Conservation (phyloP, 1,140 invertebrate genomes). For the Anagrus nilaparvatae region DNA sequence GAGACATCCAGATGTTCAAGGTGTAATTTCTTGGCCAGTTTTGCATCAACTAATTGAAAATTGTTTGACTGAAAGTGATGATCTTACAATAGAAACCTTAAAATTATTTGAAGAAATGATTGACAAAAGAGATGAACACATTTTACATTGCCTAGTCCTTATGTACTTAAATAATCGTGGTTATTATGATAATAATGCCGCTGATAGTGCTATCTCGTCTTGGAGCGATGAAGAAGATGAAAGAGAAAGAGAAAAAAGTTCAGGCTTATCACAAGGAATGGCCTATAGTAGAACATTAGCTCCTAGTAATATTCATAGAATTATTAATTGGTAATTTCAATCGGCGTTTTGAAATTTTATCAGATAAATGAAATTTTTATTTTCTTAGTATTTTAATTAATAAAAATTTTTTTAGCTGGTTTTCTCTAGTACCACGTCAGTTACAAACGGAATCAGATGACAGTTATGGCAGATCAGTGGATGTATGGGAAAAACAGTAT, state of each 20-base stretch:
- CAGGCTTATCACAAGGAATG: constrained; percentile 37
- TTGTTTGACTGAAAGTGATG: constrained; percentile 54
- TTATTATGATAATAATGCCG: constrained; percentile 47
- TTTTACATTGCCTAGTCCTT: constrained; percentile 59
- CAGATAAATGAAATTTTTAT: not conserved
- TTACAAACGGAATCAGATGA: constrained; percentile 55
- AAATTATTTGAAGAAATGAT: constrained; percentile 55
- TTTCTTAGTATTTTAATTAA: not conserved
- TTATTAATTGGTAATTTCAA: constrained; percentile 47
- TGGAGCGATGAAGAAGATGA: constrained; percentile 59
- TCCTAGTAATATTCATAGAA: constrained; percentile 49
- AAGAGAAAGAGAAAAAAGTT: constrained; percentile 46
- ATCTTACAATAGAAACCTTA: constrained; percentile 48
- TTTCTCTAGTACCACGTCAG: constrained; percentile 57
- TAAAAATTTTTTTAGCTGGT: constrained; percentile 39
- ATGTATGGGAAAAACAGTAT: constrained; percentile 52
- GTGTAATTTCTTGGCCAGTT: constrained; percentile 40
- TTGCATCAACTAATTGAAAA: constrained; percentile 52
- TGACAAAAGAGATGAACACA: constrained; percentile 58
- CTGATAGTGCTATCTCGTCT: constrained; percentile 42
- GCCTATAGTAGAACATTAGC: constrained; percentile 44
- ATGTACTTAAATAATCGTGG: constrained; percentile 52
- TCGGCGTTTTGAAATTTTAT: constrained; percentile 8
- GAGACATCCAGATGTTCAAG: constrained; percentile 42
- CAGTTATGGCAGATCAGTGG: constrained; percentile 67